Percentiles rank a stretch among this genome's conserved stretches.
Conservation (phyloP, 1,140 invertebrate species). For the Babylonia areolata region DNA sequence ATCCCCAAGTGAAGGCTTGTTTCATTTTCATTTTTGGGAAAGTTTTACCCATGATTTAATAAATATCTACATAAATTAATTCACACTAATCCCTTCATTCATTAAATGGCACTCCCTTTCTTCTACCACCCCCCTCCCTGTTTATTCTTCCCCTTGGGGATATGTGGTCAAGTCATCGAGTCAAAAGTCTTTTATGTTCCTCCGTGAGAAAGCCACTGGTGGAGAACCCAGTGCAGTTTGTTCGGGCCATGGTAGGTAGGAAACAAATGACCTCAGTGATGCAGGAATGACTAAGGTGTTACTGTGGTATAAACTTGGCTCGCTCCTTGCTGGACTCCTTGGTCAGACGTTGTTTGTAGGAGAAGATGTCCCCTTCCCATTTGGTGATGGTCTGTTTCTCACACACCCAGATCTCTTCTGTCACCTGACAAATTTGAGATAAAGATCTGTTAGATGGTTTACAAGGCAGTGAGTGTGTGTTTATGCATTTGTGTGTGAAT, state of each 20-base stretch:
- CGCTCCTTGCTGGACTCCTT: slow-evolving; percentile 81
- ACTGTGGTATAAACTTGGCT: slow-evolving; percentile 55
- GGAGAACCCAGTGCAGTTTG: not conserved
- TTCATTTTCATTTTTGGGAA: no score
- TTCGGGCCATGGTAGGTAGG: not conserved
- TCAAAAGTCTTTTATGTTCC: not conserved
- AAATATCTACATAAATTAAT: not conserved
- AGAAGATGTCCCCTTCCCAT: slow-evolving; percentile 96
- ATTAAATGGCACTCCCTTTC: no score
- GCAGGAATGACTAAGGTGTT: slow-evolving; percentile 38
- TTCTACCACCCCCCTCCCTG: no score
- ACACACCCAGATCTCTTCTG: slow-evolving; percentile 99
- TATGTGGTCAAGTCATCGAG: no score
- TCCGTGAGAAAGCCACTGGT: not conserved
- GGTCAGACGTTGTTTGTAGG: slow-evolving; percentile 96
- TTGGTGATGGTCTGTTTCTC: slow-evolving; percentile 97
- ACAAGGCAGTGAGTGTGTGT: no score
- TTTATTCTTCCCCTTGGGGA: no score
- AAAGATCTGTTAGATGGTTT: no score
- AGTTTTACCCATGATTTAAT: not conserved
- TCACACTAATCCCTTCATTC: no score
- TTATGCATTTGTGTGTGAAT: no score
- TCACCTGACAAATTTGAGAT: slow-evolving; percentile 93
- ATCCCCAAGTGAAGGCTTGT: no score
- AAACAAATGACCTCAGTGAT: not conserved